Evolutionary conservation across 2,888 invertebrate species (phyloP).

Genomic region (Agrotis segetum): DNA sequence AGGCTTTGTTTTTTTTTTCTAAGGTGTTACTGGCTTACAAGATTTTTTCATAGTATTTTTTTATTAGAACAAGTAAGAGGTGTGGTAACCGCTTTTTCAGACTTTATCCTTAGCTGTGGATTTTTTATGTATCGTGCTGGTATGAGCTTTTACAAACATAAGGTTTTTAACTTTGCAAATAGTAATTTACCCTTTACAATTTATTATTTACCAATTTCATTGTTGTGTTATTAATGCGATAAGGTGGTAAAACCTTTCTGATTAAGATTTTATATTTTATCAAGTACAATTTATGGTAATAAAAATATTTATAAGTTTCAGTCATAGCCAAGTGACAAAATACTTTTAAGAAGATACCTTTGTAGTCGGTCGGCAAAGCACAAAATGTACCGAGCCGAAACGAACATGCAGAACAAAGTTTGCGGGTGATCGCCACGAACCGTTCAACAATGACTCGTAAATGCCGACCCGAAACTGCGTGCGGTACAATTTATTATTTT

Average conservation of each 20-base stretch:
- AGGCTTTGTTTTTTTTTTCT: conserved; percentile 16
- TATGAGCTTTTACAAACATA: too few species aligned
- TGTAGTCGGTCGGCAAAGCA: too few species aligned
- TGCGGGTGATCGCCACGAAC: neutral
- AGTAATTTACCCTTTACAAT: too few species aligned
- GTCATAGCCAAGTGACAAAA: too few species aligned
- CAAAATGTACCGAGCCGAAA: neutral
- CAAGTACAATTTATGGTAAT: too few species aligned
- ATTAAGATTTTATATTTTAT: too few species aligned
- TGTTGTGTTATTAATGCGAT: too few species aligned
- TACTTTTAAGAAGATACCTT: too few species aligned
- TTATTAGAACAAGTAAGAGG: conserved; percentile 23
- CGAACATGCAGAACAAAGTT: neutral
- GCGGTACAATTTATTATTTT: neutral
- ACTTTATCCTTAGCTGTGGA: neutral
- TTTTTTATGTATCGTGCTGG: neutral
- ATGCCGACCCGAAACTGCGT: neutral
- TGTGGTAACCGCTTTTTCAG: neutral
- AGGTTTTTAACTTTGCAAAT: neutral
- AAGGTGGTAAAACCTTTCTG: too few species aligned
- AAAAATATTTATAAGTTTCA: too few species aligned
- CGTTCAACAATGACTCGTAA: too few species aligned
- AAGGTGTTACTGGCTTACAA: conserved; percentile 3
- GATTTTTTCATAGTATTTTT: conserved; percentile 2
- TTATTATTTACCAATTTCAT: too few species aligned